These are phyloP conservation scores for human DNA, from an alignment of 2,113 vertebrate species.

Conservation along the genomic window DNA sequence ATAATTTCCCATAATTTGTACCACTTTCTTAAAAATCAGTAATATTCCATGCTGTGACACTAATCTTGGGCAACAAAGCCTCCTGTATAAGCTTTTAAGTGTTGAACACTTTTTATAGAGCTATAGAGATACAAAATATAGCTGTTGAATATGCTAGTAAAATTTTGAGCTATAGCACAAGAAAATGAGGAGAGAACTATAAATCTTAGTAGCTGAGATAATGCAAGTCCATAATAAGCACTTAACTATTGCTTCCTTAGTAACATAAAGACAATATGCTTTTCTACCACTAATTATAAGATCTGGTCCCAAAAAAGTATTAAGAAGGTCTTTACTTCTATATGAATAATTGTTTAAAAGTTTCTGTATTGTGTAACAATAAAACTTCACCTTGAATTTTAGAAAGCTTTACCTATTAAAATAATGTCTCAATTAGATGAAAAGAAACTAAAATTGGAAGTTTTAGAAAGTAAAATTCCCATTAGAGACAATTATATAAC, in stretches of 20 bases:
- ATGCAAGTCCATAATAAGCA: neutral
- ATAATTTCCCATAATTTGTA: neutral
- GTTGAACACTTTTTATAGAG: neutral
- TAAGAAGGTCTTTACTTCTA: neutral
- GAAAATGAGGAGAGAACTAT: neutral
- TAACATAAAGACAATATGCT: neutral
- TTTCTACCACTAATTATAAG: slow-evolving; percentile 10
- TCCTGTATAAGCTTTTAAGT: neutral
- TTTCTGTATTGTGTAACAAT: neutral
- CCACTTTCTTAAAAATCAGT: neutral
- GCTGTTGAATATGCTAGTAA: slow-evolving; percentile 14
- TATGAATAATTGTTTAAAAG: neutral
- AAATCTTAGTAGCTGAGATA: neutral
- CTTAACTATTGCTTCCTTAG: neutral
- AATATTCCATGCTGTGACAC: neutral
- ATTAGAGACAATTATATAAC: neutral
- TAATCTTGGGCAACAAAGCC: neutral
- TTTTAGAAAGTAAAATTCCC: slow-evolving; percentile 37
- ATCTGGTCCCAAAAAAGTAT: neutral
- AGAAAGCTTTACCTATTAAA: slow-evolving; percentile 36
- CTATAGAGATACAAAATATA: neutral
- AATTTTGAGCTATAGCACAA: neutral
- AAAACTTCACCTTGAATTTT: neutral
- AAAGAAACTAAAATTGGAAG: slow-evolving; percentile 9
- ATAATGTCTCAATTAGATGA: neutral